phyloP scores from a whole-genome alignment of 2,113 vertebrate genomes.

The Butorides virescens region DNA sequence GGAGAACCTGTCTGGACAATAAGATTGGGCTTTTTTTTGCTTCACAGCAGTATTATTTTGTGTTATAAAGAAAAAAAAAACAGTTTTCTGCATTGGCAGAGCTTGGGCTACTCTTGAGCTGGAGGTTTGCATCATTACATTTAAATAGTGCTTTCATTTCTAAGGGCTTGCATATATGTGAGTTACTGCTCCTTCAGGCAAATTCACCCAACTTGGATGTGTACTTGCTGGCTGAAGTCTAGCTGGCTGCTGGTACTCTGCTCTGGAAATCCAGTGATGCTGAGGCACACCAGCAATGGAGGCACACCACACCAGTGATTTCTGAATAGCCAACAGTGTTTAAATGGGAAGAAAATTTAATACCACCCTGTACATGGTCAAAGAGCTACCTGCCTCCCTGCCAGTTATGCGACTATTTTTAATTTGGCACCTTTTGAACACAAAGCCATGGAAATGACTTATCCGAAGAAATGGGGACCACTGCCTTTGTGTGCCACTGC shows the following conservation, averaged over 20 bases:
- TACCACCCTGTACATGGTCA: accelerated
- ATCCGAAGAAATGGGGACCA: not conserved
- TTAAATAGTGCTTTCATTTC: not conserved
- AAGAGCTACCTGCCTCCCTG: not conserved
- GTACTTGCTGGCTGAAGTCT: not conserved
- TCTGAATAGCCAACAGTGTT: not conserved
- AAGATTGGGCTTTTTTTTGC: not conserved
- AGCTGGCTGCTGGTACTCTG: accelerated
- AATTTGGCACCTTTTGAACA: not conserved
- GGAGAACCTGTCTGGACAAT: not conserved
- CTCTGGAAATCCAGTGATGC: not conserved
- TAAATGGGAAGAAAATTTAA: not conserved
- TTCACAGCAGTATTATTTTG: not conserved
- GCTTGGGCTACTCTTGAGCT: not conserved
- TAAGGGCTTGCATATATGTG: not conserved
- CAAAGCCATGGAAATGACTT: not conserved
- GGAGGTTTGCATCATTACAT: not conserved
- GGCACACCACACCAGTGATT: not conserved
- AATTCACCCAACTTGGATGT: not conserved
- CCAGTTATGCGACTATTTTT: not conserved
- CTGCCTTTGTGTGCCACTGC: not conserved
- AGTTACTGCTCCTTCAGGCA: not conserved
- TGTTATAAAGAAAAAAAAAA: not conserved
- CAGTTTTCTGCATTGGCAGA: not conserved
- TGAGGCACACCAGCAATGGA: not conserved